These are phyloP conservation scores for Nasua narica DNA, from an alignment of 2,797 vertebrate species.

Conservation along the genomic window DNA sequence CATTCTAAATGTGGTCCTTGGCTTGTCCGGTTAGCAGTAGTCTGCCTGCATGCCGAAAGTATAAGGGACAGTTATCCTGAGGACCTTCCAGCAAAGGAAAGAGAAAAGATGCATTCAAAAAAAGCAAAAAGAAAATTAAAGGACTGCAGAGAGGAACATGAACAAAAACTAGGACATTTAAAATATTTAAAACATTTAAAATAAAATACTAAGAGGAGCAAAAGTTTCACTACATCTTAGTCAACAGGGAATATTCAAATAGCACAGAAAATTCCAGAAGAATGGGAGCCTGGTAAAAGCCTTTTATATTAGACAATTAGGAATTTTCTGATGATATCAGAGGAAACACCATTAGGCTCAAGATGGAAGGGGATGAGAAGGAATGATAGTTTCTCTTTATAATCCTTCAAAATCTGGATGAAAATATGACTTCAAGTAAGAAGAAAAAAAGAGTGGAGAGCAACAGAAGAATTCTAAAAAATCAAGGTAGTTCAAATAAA, in stretches of 20 bases:
- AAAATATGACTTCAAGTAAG: neutral
- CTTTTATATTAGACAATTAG: neutral
- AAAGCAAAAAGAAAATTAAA: neutral
- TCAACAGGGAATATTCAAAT: neutral
- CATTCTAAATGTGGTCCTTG: neutral
- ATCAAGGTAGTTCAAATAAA: neutral
- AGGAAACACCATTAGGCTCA: neutral
- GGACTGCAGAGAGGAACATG: neutral
- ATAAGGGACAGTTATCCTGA: neutral
- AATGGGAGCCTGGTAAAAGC: neutral
- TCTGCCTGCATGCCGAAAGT: neutral
- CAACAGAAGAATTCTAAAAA: neutral
- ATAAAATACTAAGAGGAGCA: neutral
- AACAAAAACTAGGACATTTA: conserved; percentile 18
- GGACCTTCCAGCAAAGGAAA: neutral
- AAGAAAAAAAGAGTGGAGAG: neutral
- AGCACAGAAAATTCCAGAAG: conserved; percentile 6
- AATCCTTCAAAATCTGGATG: neutral
- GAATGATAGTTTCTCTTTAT: neutral
- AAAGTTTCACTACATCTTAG: neutral
- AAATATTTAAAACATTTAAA: neutral
- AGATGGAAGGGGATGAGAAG: neutral
- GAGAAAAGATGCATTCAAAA: neutral
- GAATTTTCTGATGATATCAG: neutral
- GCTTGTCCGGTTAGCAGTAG: neutral